A percentile compares a stretch with the other conserved stretches of the same genome.
Evolutionary conservation across 2,113 vertebrate genomes (phyloP).

Genomic region (Pionites leucogaster): DNA sequence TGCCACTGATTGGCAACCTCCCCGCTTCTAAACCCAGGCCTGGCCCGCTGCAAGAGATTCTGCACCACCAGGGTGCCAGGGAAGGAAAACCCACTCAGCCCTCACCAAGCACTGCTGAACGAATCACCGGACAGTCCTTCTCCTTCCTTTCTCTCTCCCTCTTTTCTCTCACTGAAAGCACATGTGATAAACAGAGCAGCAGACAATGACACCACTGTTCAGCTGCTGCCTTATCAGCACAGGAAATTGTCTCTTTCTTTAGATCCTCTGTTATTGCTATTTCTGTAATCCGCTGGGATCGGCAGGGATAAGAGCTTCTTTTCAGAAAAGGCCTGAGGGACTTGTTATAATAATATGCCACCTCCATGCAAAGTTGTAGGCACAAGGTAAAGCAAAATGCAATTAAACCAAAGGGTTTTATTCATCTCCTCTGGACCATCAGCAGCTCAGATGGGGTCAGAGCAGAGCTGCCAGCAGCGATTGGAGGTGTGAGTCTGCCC

Average conservation of each 20-base stretch:
- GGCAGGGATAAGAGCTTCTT: slow-evolving; percentile 60
- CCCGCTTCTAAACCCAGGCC: neutral
- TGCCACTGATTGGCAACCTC: neutral
- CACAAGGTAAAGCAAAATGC: slow-evolving; percentile 1
- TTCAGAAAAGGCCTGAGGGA: slow-evolving; percentile 65
- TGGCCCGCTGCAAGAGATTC: neutral
- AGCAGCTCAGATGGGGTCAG: neutral
- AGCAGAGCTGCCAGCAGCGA: rapidly evolving
- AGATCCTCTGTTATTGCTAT: slow-evolving; percentile 64
- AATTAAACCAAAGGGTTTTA: neutral
- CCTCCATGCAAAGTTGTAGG: slow-evolving; percentile 62
- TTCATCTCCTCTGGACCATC: neutral
- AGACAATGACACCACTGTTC: slow-evolving; percentile 62
- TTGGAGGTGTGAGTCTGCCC: neutral
- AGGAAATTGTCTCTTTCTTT: slow-evolving; percentile 73
- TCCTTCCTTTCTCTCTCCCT: neutral
- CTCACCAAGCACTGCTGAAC: neutral
- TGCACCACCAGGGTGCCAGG: rapidly evolving
- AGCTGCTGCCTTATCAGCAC: slow-evolving; percentile 45
- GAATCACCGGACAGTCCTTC: neutral
- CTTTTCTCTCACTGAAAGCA: neutral
- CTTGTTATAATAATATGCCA: slow-evolving; percentile 64
- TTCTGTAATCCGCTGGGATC: slow-evolving; percentile 67
- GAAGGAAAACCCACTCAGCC: neutral
- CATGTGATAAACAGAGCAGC: slow-evolving; percentile 49